Percentiles rank a stretch among this genome's conserved stretches.
Conservation (phyloP, 1,140 invertebrate genomes). For the Zaprionus capensis region DNA sequence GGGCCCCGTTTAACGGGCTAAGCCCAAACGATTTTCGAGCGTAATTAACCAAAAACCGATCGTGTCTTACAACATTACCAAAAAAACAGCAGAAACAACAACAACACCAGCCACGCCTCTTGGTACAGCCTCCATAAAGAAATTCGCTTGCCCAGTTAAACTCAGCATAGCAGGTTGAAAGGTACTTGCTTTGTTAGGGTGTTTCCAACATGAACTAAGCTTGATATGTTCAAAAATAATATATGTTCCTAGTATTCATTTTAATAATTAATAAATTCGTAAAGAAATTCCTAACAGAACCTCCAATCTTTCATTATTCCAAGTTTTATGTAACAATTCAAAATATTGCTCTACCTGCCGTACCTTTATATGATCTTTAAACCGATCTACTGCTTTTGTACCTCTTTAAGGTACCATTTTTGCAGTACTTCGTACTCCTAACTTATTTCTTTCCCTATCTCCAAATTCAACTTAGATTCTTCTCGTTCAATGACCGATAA, state of each 20-base stretch:
- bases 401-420: background rate
- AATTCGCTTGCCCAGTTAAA: slow-evolving; percentile 34
- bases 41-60: slow-evolving; percentile 79
- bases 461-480: background rate
- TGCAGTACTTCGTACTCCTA: background rate
- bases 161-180: background rate
- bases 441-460: background rate
- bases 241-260: background rate
- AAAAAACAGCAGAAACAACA: slow-evolving; percentile 1
- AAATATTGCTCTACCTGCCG: background rate
- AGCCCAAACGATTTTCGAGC: slow-evolving; percentile 34
- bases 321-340: background rate
- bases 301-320: too few relatives aligned
- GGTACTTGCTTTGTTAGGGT: background rate
- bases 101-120: slow-evolving; percentile 7
- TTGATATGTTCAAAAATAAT: background rate
- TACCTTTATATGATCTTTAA: background rate
- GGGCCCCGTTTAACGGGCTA: slow-evolving; percentile 35
- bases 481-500: slow-evolving; percentile 78
- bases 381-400: background rate
- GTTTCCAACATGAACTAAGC: background rate
- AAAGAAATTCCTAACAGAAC: background rate
- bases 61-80: slow-evolving; percentile 59
- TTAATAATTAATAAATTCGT: background rate
- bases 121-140: background rate